These are phyloP conservation scores for Drosophila tropicalis DNA, from an alignment of 1,140 invertebrate species.

Conservation along the genomic window DNA sequence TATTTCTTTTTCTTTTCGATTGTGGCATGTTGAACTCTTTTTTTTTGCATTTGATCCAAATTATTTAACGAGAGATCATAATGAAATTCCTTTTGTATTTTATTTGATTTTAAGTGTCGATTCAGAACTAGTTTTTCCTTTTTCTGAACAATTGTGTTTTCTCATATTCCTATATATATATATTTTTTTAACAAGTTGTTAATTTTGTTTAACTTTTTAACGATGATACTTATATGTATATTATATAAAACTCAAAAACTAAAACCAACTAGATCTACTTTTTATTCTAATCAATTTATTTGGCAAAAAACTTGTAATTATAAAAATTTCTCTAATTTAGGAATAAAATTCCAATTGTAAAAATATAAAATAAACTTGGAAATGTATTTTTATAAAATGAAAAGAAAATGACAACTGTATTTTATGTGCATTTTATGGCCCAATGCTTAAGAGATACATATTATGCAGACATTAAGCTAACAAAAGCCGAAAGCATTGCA, in stretches of 20 bases:
- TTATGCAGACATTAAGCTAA: no score
- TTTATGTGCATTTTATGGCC: no score
- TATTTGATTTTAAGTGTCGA: constrained; percentile 64
- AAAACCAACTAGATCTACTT: background rate
- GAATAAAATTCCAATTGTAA: constrained; percentile 47
- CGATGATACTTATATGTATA: constrained; percentile 35
- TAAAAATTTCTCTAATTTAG: constrained; percentile 37
- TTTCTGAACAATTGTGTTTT: constrained; percentile 30
- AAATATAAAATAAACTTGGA: constrained; percentile 19
- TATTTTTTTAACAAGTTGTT: constrained; percentile 54
- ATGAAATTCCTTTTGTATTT: constrained; percentile 72
- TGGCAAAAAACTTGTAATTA: constrained; percentile 18
- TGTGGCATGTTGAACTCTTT: constrained; percentile 52
- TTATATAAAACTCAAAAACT: constrained; percentile 1
- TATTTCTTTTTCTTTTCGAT: constrained; percentile 21
- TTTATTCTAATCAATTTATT: background rate
- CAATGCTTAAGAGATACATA: no score
- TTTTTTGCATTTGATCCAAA: constrained; percentile 43
- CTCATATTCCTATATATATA: constrained; percentile 23
- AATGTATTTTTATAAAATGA: constrained; percentile 9
- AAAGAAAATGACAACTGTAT: no score
- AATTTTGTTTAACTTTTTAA: constrained; percentile 49
- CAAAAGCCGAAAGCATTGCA: no score
- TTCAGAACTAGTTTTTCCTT: constrained; percentile 5
- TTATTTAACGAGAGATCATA: constrained; percentile 39